phyloP scores from a whole-genome alignment of 2,797 vertebrate species.

The Ibycter americanus region DNA sequence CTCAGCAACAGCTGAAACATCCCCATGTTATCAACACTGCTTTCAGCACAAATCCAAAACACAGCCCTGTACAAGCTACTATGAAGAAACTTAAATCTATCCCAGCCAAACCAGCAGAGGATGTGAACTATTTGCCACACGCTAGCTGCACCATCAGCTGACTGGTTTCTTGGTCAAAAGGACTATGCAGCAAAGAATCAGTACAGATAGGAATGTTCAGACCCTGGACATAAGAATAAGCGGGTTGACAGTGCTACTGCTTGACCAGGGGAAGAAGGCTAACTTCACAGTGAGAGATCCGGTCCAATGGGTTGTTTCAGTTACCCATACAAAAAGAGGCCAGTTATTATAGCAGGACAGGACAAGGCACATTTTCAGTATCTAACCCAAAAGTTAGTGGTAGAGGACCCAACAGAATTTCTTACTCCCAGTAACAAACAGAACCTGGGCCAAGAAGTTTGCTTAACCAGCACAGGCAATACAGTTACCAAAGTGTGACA shows the following conservation, averaged over 20 bases:
- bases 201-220: background rate
- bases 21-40: no score
- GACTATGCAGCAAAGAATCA: fast-evolving
- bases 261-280: background rate
- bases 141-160: background rate
- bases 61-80: no score
- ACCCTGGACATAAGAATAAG: background rate
- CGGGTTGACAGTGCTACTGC: background rate
- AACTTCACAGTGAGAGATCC: background rate
- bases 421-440: background rate
- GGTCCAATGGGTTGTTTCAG: background rate
- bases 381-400: background rate
- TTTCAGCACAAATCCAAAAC: no score
- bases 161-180: background rate
- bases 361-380: background rate
- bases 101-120: background rate
- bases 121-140: background rate
- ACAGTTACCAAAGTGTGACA: background rate
- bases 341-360: background rate
- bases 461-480: background rate
- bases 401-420: background rate
- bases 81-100: background rate
- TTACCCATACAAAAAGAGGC: background rate
- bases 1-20: no score
- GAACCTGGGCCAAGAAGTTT: background rate